A percentile compares a stretch with the other conserved stretches of the same genome.
Evolutionary conservation across 1,140 invertebrate genomes (phyloP).

Genomic region (Eupristina koningsbergeri): DNA sequence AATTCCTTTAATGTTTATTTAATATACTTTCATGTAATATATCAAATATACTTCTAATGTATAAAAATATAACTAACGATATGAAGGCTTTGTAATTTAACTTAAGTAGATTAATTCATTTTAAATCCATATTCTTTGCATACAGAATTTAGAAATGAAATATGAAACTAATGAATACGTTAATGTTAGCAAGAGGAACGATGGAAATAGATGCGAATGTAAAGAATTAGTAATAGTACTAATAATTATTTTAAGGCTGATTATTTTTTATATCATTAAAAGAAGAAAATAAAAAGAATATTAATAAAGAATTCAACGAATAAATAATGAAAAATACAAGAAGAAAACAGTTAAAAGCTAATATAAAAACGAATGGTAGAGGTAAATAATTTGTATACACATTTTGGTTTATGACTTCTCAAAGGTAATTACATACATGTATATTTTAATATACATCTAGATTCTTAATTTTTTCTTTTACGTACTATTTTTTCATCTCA

Average conservation of each 20-base stretch:
- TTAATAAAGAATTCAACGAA: neutral
- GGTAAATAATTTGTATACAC: neutral
- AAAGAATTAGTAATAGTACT: neutral
- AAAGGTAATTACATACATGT: neutral
- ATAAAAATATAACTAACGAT: no score
- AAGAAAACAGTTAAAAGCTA: neutral
- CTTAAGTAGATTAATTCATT: no score
- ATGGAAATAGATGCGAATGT: neutral
- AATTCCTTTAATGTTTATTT: no score
- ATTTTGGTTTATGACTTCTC: neutral
- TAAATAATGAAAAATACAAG: neutral
- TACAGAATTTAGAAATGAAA: neutral
- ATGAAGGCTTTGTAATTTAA: no score
- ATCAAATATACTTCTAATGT: no score
- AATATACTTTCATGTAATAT: no score
- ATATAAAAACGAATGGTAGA: neutral
- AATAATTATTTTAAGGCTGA: neutral
- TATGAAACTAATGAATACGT: neutral
- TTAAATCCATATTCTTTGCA: no score
- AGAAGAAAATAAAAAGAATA: neutral
- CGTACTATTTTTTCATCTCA: neutral
- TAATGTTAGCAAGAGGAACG: neutral
- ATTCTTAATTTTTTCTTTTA: neutral
- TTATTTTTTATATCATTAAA: neutral
- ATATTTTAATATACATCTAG: neutral